Base-by-base conservation (phyloP, 2,797 vertebrate species). In the Pangasius macronema region DNA sequence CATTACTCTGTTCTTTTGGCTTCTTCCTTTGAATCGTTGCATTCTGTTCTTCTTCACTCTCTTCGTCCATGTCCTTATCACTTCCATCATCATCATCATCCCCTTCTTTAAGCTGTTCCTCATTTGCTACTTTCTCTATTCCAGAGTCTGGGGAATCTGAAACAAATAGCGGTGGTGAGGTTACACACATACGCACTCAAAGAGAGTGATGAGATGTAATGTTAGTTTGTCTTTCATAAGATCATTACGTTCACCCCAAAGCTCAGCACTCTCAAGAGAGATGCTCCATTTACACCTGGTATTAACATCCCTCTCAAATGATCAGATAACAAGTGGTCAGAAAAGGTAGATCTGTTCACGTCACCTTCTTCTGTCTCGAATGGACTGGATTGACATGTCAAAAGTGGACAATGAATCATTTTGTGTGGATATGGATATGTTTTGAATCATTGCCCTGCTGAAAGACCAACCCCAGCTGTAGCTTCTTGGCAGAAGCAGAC, bases 111-210 rank as follows among this genome's bases (percentile, higher is more conserved):
- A 88, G 79, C 70, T 87, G 88, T 68, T 85, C 82, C n/a, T 88
- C 83, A 61, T 85, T 92, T 85, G 87, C 88, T 46, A 84, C 89
- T 80, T 91, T 84, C 57, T 86, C 89, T 77, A 91, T 90, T 70
- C 91, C 91, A 49, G 89, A 92, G 87, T 92, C 92, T 16, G 90
- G 89, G 13, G 91, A 91, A 85, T 90, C 92, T 92, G 82, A 36
- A 53, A 83, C 20, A 75, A 18, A 90, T 18, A 70, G 49, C 42
- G 46, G 39, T n/a, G 24, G 36, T 7, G 3, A 70, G 5, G 10
- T 81, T 53, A 70, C 6, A 86, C 53, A 87, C 2, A 57, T 5
- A 59, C 1, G 24, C 20, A 80, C 2, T 22, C 16, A 0, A 59
- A 59, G 53, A 59, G n/a, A n/a, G n/a, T n/a, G n/a, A n/a, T 76